phyloP scores from a whole-genome alignment of 2,113 vertebrate species.

The Felis catus region F.catus_Fca126_mat1.0 CM031424.1:27233501-27234000 shows the following conservation, averaged over 20 bases:
- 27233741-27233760: background rate
- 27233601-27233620: background rate
- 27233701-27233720: background rate
- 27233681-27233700: background rate
- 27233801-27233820: background rate
- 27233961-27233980: background rate
- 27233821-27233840: background rate
- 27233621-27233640: background rate
- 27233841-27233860: background rate
- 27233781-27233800: background rate
- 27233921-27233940: background rate
- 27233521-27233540: background rate
- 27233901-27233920: background rate
- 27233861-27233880: background rate
- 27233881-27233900: background rate
- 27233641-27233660: background rate
- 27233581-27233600: fast-evolving
- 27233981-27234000: background rate
- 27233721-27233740: background rate
- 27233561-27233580: background rate
- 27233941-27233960: background rate
- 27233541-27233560: background rate
- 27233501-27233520: background rate
- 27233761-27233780: background rate
- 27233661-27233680: background rate